These are phyloP conservation scores for Corythoichthys haematopterus DNA, from an alignment of 2,113 vertebrate genomes.

Conservation along the genomic window DNA sequence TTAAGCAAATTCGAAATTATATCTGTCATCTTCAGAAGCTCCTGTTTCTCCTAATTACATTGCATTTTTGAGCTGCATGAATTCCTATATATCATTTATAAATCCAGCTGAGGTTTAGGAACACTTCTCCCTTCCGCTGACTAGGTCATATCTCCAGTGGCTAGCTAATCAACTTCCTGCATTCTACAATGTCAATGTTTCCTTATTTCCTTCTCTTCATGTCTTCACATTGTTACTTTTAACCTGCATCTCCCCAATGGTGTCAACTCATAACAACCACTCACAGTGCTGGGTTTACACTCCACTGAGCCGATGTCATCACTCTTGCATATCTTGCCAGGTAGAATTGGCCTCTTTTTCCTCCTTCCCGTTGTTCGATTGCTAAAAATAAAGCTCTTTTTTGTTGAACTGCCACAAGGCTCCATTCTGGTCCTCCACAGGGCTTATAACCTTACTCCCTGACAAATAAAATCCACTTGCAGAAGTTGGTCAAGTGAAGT, in stretches of 20 bases:
- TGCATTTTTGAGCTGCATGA: too few species aligned
- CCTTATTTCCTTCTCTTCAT: background rate
- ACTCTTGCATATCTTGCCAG: constrained; percentile 70
- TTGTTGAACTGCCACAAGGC: constrained; percentile 59
- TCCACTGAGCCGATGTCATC: constrained; percentile 66
- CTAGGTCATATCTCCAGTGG: background rate
- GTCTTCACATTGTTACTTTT: constrained; percentile 29
- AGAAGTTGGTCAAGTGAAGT: constrained; percentile 10
- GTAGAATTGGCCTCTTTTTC: constrained; percentile 76
- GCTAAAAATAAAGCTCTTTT: constrained; percentile 74
- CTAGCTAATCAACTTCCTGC: background rate
- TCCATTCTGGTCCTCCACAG: constrained; percentile 60
- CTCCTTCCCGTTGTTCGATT: constrained; percentile 72
- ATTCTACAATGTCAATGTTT: background rate
- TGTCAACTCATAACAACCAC: constrained; percentile 45
- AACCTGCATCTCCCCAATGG: constrained; percentile 21
- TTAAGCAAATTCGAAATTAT: too few species aligned
- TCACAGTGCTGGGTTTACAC: constrained; percentile 54
- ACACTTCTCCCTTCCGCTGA: background rate
- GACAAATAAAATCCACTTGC: constrained; percentile 43
- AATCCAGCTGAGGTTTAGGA: background rate
- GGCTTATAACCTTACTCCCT: constrained; percentile 66
- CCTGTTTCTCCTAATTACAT: too few species aligned
- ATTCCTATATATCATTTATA: too few species aligned
- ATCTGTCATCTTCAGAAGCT: too few species aligned